A percentile compares a stretch with the other conserved stretches of the same genome.
Conservation (phyloP, 2,113 vertebrate species). For the Pterophyllum scalare region DNA sequence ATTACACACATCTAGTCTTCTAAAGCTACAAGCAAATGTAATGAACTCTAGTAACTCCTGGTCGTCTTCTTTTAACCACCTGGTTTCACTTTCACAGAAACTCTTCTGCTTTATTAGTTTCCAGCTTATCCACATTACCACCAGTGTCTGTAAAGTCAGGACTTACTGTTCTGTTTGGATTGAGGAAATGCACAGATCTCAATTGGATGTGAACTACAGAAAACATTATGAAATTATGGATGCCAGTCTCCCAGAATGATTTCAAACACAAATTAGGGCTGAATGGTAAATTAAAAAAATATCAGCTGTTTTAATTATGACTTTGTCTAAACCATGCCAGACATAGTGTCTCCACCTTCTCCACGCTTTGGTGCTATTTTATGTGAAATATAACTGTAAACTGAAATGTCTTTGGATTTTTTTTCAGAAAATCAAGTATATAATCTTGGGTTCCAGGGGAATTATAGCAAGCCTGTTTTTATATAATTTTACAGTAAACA, state of each 20-base stretch:
- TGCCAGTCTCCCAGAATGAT: background rate
- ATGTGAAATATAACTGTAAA: background rate
- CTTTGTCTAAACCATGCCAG: background rate
- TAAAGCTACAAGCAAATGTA: background rate
- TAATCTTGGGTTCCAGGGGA: background rate
- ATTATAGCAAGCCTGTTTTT: too few species aligned
- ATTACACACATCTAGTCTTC: background rate
- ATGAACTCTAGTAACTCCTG: background rate
- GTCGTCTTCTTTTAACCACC: background rate
- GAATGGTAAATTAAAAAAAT: background rate
- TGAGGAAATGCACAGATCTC: background rate
- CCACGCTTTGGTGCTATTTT: background rate
- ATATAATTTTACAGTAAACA: too few species aligned
- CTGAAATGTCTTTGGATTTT: background rate
- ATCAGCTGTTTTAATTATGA: background rate
- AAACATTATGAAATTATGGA: background rate
- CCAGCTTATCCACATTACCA: background rate
- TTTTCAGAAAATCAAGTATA: background rate
- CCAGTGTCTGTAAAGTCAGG: background rate
- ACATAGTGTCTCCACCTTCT: background rate
- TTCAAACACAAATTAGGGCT: background rate
- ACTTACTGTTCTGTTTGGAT: conserved; percentile 9
- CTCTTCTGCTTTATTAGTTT: conserved; percentile 2
- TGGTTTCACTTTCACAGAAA: background rate
- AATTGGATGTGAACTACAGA: background rate